Percentiles rank a stretch among this genome's conserved stretches.
These are phyloP conservation scores for Takifugu ocellatus DNA, from an alignment of 2,797 vertebrate species.

Conservation along the genomic window DNA sequence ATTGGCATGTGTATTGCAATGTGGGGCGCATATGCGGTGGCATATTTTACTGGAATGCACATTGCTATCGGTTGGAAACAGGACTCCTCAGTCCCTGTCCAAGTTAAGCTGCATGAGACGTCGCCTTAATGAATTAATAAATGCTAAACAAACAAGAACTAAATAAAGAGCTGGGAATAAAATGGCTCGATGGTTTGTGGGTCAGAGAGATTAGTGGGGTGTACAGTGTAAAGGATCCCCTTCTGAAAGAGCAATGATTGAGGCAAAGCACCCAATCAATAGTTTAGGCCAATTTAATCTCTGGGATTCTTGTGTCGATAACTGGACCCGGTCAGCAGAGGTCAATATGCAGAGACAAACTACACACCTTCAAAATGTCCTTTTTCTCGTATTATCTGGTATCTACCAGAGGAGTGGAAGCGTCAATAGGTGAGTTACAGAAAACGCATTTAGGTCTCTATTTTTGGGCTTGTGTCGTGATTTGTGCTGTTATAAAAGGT, in stretches of 20 bases:
- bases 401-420: conserved; percentile 31
- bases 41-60: conserved; percentile 42
- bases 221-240: conserved; percentile 66
- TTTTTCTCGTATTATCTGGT: conserved; percentile 43
- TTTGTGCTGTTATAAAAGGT: conserved; percentile 18
- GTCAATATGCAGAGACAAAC: conserved; percentile 69
- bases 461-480: conserved; percentile 21
- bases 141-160: conserved; percentile 64
- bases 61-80: conserved; percentile 64
- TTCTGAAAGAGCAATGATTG: conserved; percentile 65
- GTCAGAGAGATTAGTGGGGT: conserved; percentile 69
- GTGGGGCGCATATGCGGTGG: conserved; percentile 50
- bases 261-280: conserved; percentile 68
- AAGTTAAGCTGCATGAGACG: conserved; percentile 66
- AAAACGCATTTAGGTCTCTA: conserved; percentile 39
- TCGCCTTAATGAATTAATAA: conserved; percentile 73
- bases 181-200: conserved; percentile 67
- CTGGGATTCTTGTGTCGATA: conserved; percentile 69
- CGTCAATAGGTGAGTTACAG: conserved; percentile 54
- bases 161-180: conserved; percentile 66
- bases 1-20: conserved; percentile 67
- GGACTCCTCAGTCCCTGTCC: conserved; percentile 61
- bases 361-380: conserved; percentile 61
- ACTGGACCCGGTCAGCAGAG: conserved; percentile 49
- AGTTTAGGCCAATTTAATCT: conserved; percentile 69